phyloP scores from a whole-genome alignment of 2,113 vertebrate species.

The Pelecanoides urinatrix region DNA sequence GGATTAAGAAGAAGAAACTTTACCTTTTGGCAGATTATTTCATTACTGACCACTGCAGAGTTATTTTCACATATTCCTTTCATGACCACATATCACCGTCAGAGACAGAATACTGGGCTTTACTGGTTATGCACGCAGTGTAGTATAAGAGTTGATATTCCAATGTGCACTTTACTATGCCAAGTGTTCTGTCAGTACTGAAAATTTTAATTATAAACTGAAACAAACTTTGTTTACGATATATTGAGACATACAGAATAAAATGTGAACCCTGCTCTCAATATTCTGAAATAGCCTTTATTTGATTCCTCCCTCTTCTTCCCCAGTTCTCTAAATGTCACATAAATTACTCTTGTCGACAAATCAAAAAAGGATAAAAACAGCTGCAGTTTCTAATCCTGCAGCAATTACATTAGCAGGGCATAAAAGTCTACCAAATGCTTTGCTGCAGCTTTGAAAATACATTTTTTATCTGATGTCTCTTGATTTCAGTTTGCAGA shows the following conservation, averaged over 20 bases:
- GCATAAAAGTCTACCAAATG: background rate
- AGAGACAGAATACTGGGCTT: background rate
- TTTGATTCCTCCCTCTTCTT: background rate
- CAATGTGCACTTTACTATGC: background rate
- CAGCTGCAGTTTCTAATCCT: background rate
- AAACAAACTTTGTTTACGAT: background rate
- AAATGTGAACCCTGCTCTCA: background rate
- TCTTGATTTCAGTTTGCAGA: background rate
- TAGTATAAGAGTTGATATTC: background rate
- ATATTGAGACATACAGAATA: background rate
- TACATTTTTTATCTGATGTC: background rate
- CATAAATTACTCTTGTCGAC: background rate
- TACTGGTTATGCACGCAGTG: fast-evolving
- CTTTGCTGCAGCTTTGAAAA: background rate
- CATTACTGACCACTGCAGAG: background rate
- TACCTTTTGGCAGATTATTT: background rate
- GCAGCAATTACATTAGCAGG: background rate
- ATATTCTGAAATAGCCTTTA: background rate
- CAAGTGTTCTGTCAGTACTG: background rate
- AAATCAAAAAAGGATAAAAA: background rate
- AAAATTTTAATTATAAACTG: background rate
- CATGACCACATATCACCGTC: background rate
- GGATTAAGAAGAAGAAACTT: background rate
- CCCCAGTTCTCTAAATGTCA: background rate
- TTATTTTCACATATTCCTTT: background rate